Evolutionary conservation across 2,113 vertebrate genomes (phyloP).

Genomic region (Lepus timidus): DNA sequence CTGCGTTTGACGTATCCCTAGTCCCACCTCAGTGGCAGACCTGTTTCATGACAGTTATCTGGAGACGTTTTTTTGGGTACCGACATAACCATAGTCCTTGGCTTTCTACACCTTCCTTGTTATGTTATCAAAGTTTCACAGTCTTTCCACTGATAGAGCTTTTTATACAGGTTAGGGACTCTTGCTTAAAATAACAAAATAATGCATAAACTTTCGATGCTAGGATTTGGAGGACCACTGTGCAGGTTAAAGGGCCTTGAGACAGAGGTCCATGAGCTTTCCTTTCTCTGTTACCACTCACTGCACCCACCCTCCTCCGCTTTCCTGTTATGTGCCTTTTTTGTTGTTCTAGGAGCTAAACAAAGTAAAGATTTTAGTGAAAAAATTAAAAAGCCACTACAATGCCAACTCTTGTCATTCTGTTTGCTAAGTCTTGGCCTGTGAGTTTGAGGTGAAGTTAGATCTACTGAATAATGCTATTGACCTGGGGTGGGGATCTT

Average conservation of each 20-base stretch:
- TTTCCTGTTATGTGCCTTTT: background rate
- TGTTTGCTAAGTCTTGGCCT: background rate
- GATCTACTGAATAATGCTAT: background rate
- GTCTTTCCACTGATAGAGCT: background rate
- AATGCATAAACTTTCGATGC: background rate
- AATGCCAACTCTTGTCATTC: background rate
- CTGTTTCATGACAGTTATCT: background rate
- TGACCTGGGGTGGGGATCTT: background rate
- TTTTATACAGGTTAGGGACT: background rate
- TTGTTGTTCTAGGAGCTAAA: background rate
- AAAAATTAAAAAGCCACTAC: background rate
- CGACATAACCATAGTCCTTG: background rate
- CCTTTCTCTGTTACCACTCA: background rate
- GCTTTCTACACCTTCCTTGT: background rate
- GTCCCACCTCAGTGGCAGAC: background rate
- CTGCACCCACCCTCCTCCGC: rapidly evolving
- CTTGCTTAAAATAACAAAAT: background rate
- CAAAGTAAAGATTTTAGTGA: background rate
- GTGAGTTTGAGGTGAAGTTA: constrained; percentile 12
- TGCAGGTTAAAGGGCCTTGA: background rate
- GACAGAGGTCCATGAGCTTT: background rate
- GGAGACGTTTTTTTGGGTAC: background rate
- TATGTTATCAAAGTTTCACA: background rate
- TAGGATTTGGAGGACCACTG: background rate
- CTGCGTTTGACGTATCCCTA: background rate